Conservation (phyloP, 2,888 invertebrate species). For the Eupelmus urozonus region DNA sequence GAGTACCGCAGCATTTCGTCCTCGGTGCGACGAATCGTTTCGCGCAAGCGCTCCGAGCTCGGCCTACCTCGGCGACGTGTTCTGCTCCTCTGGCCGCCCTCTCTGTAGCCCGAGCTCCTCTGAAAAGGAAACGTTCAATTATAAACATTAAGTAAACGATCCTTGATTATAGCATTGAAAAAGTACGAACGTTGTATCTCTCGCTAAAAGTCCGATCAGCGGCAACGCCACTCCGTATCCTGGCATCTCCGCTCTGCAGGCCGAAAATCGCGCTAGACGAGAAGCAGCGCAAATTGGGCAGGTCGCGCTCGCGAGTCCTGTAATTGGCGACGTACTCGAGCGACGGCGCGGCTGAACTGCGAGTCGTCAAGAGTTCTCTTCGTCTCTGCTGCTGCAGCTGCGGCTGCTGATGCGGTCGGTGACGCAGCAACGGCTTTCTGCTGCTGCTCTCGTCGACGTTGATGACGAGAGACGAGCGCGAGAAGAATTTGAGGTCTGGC, state of each 20-base stretch:
- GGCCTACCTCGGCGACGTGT: too few relatives aligned
- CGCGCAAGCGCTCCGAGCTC: background rate
- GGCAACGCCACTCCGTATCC: background rate
- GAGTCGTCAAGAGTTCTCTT: background rate
- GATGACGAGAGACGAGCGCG: conserved; percentile 35
- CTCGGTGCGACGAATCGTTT: conserved; percentile 4
- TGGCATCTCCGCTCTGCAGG: background rate
- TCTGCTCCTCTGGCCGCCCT: background rate
- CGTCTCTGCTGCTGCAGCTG: background rate
- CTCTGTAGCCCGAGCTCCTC: too few relatives aligned
- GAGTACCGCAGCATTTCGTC: conserved; percentile 13
- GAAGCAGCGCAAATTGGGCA: conserved; percentile 6
- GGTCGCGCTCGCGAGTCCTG: background rate
- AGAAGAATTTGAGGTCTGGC: conserved; percentile 36
- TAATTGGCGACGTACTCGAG: conserved; percentile 48
- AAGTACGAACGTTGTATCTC: background rate
- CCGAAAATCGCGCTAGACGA: conserved; percentile 31
- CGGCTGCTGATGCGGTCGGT: background rate
- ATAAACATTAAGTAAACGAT: too few relatives aligned
- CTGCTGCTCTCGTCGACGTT: background rate
- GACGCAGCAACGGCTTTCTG: background rate
- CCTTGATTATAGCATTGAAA: too few relatives aligned
- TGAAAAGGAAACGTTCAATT: too few relatives aligned
- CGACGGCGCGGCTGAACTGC: background rate
- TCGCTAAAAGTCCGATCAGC: background rate